Evolutionary conservation across 2,888 invertebrate genomes (phyloP).

Genomic region (Scaptomyza polygonia): DNA sequence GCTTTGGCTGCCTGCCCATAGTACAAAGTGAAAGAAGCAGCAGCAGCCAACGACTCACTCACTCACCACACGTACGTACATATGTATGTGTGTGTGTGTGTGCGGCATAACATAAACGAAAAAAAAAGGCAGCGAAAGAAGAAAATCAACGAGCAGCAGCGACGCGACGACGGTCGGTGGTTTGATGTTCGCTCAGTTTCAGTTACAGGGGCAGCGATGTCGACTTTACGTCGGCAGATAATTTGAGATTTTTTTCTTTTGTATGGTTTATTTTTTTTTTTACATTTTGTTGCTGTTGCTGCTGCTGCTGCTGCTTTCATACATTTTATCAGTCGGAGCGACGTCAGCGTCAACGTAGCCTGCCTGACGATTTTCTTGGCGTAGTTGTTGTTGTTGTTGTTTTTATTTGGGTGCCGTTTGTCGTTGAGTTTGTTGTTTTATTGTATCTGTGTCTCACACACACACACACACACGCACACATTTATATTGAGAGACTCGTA

Average conservation of each 20-base stretch:
- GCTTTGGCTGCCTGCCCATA: conserved; percentile 80
- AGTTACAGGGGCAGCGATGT: conserved; percentile 55
- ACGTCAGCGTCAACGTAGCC: conserved; percentile 45
- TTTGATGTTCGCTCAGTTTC: conserved; percentile 63
- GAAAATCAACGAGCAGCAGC: conserved; percentile 57
- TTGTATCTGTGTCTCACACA: conserved; percentile 62
- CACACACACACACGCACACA: conserved; percentile 1
- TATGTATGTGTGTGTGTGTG: conserved; percentile 39
- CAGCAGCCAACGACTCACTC: conserved; percentile 32
- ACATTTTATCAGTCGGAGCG: conserved; percentile 76
- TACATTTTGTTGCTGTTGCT: conserved; percentile 30
- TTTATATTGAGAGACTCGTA: conserved; percentile 52
- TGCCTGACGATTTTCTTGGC: conserved; percentile 74
- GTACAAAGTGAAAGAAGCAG: conserved; percentile 77
- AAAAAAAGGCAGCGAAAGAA: conserved; percentile 66
- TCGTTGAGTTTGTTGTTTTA: conserved; percentile 48
- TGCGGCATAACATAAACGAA: conserved; percentile 60
- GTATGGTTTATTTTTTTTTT: conserved; percentile 40
- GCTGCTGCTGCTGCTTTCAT: conserved; percentile 55
- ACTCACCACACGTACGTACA: conserved; percentile 6
- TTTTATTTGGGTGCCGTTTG: conserved; percentile 70
- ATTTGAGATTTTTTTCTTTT: conserved; percentile 71
- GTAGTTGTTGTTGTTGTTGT: conserved; percentile 50
- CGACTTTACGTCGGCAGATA: conserved; percentile 67
- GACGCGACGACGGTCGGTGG: conserved; percentile 33